Conservation (phyloP, 37 sponge, comb jelly and placozoan species). For the Beroe ovata region DNA sequence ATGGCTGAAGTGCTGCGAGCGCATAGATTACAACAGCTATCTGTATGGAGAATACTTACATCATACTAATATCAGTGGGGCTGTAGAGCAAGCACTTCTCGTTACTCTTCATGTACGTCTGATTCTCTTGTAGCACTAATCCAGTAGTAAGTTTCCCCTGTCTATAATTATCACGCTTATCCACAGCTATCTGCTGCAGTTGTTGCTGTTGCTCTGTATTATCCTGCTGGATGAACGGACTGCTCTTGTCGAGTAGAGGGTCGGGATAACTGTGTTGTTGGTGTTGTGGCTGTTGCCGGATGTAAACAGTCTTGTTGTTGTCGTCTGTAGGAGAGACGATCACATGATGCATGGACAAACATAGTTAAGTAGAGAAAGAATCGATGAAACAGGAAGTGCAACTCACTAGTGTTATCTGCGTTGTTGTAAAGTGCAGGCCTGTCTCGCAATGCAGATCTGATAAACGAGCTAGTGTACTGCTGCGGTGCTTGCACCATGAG, state of each 20-base stretch:
- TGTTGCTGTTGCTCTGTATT: no score
- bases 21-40: not conserved
- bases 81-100: not conserved
- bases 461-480: conserved; percentile 38
- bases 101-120: not conserved
- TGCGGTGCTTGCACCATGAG: conserved; percentile 13
- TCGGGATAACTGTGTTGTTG: no score
- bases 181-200: no score
- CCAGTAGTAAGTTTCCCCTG: no score
- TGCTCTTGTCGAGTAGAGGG: no score
- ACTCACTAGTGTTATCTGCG: not conserved
- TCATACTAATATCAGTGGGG: not conserved
- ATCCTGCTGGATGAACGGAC: no score
- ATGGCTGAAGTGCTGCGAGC: not conserved
- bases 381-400: not conserved
- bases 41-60: not conserved
- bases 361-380: no score
- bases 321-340: no score
- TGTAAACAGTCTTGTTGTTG: no score
- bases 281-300: no score
- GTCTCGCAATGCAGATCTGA: conserved; percentile 15
- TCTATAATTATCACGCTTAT: no score
- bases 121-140: not conserved
- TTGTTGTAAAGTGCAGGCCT: conserved; percentile 19
- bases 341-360: no score